phyloP scores from a whole-genome alignment of 2,888 invertebrate genomes.

The Hypsopygia costalis region DNA sequence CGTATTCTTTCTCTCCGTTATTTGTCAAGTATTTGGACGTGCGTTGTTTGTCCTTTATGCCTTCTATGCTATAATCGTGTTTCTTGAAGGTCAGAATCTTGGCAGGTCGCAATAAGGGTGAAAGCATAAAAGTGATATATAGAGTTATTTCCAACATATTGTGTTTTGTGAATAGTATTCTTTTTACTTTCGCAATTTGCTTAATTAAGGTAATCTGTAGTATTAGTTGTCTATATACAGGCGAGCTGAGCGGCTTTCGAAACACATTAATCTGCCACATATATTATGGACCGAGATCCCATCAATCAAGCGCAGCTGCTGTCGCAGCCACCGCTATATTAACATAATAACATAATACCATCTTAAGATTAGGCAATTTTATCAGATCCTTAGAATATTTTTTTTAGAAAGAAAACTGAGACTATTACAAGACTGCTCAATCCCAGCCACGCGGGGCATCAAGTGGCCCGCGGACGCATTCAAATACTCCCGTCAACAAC shows the following conservation, averaged over 20 bases:
- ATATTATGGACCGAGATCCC: constrained; percentile 3
- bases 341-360: constrained; percentile 6
- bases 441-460: too few species aligned
- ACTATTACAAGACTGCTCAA: too few species aligned
- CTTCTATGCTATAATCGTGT: neutral
- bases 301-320: constrained; percentile 10
- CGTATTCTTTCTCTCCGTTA: neutral
- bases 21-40: neutral
- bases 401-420: too few species aligned
- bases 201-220: neutral
- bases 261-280: constrained; percentile 6
- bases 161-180: neutral
- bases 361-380: neutral
- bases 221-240: neutral
- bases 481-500: too few species aligned
- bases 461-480: too few species aligned
- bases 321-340: constrained; percentile 7
- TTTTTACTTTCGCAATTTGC: too few species aligned
- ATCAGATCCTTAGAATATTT: too few species aligned
- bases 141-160: neutral
- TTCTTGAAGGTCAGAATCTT: neutral
- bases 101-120: neutral
- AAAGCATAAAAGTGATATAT: neutral
- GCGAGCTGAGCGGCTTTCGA: constrained; percentile 1
- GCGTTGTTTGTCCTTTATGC: neutral